phyloP scores from a whole-genome alignment of 2,888 invertebrate genomes.

The Argyra leucocephala region DNA sequence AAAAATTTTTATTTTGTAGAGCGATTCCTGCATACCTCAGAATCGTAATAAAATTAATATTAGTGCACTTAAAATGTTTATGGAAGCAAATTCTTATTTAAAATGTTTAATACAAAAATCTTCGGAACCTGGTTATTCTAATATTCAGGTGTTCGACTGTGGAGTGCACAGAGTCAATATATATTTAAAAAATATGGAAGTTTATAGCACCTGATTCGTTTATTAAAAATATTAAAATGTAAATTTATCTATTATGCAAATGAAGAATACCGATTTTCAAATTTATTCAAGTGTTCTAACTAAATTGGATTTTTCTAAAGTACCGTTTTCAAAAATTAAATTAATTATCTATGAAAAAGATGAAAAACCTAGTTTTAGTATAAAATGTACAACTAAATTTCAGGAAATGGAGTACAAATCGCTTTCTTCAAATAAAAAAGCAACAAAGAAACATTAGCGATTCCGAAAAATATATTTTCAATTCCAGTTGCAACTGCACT shows the following conservation, averaged over 20 bases:
- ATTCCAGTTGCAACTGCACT: too few relatives aligned
- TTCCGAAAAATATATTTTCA: neutral
- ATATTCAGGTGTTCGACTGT: too few relatives aligned
- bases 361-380: neutral
- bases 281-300: neutral
- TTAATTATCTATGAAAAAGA: neutral
- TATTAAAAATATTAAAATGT: too few relatives aligned
- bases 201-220: too few relatives aligned
- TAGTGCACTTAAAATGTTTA: neutral
- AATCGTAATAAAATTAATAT: neutral
- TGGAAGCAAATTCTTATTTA: neutral
- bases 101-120: neutral
- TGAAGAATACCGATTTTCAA: too few relatives aligned
- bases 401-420: neutral
- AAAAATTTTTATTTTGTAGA: slow-evolving; percentile 2
- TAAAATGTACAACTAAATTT: neutral
- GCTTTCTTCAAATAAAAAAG: too few relatives aligned
- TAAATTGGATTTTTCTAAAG: neutral
- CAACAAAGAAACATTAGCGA: neutral
- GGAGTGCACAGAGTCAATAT: too few relatives aligned
- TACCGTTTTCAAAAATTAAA: too few relatives aligned
- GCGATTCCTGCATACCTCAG: neutral
- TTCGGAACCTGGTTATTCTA: neutral
- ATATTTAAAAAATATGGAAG: too few relatives aligned
- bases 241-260: too few relatives aligned